Evolutionary conservation across 92 coral and sea anemone species (phyloP), one percentile per base, ranked within the genome.

Genomic region (Paragorgia papillata): DNA sequence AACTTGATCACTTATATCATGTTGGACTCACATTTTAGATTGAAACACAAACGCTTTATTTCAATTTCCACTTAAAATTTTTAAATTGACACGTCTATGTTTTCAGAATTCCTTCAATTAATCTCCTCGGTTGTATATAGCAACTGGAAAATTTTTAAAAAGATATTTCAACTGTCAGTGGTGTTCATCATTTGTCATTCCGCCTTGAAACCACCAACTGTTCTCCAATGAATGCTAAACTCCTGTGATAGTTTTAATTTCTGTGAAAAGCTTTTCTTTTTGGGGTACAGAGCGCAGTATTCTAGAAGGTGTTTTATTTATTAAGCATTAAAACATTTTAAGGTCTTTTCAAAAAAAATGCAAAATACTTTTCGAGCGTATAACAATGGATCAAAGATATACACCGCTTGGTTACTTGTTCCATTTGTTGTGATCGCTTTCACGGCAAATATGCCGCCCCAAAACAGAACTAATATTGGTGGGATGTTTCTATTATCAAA

Each of bases 351-450:
- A 48, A 71, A 71, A 32, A 54, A 17, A 26, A 37, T 37, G 51
- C 49, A 71, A 46, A 46, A 69, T 69, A 69, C 76, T 25, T 66
- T 69, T 31, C 58, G 76, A 61, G 76, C 44, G 76, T 15, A 31
- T 27, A 33, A 71, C 58, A 53, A 71, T 71, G 54, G 64, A 71
- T 71, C 64, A 71, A 71, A 71, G 78, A 13, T 1, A 41, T 1
- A 41, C 9, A 14, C 78, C 78, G 78, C 39, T 39, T 12, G 29
- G 22, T 18, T 19, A 26, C 41, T 68, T 48, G 37, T 68, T 48
- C 33, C 75, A 68, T 44, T 68, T 20, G 32, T 49, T 49, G 26
- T 41, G 32, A 53, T 71, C 50, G 25, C 49, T 31, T 57, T 55
- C 33, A 25, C 13, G 29, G 61, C 28, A 51, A 71, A 71, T 27